These are phyloP conservation scores for Heliconius erato DNA, from an alignment of 2,888 invertebrate species.

Conservation along the genomic window DNA sequence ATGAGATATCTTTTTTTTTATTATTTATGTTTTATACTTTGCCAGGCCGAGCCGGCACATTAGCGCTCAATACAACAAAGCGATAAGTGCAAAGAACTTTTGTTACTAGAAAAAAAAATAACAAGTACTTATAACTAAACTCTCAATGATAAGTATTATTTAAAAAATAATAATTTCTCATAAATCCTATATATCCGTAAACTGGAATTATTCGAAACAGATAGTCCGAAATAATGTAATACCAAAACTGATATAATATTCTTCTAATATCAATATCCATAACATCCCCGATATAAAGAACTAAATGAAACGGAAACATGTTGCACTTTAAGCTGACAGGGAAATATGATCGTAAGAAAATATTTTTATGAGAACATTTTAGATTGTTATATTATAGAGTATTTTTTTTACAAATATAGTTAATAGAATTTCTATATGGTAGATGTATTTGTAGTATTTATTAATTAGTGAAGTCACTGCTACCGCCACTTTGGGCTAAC, in stretches of 20 bases:
- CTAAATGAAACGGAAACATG: constrained; percentile 1
- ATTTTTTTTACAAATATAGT: constrained; percentile 31
- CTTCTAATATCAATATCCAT: neutral
- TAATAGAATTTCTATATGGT: neutral
- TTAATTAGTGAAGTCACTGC: neutral
- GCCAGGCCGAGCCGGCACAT: no score
- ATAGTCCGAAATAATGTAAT: no score
- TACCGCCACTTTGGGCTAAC: constrained; percentile 17
- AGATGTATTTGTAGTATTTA: constrained; percentile 13
- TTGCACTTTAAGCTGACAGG: neutral
- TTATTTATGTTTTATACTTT: no score
- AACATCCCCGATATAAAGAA: neutral
- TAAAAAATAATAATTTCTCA: neutral
- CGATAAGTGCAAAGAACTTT: no score
- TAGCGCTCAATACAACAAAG: no score
- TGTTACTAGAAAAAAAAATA: no score
- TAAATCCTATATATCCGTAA: neutral
- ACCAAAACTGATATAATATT: neutral
- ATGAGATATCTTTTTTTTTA: neutral
- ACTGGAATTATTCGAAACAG: neutral
- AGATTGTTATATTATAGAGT: constrained; percentile 17
- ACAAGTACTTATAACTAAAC: no score
- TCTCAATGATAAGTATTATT: no score
- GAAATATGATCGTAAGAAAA: constrained; percentile 14
- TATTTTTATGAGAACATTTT: constrained; percentile 28